Conservation (phyloP, 2,113 vertebrate species). For the Ammodytes dubius region DNA sequence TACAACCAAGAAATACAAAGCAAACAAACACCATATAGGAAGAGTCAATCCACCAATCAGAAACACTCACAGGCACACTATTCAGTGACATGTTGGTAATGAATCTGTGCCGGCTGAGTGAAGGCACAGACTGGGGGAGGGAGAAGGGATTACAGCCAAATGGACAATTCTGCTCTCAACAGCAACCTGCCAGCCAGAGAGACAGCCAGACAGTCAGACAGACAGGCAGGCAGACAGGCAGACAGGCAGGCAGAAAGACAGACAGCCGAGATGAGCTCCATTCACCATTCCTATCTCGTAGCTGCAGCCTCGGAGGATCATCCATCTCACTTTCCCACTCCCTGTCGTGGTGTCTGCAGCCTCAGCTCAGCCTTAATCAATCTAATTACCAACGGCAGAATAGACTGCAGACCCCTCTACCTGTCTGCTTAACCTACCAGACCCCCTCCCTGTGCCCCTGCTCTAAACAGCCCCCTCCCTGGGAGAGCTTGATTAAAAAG, state of each 20-base stretch:
- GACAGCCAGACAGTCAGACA: slow-evolving; percentile 26
- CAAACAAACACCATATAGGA: slow-evolving; percentile 14
- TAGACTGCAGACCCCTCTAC: slow-evolving; percentile 58
- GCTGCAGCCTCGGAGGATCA: slow-evolving; percentile 68
- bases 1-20: neutral
- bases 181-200: slow-evolving; percentile 22
- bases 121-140: slow-evolving; percentile 2
- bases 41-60: slow-evolving; percentile 13
- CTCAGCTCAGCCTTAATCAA: slow-evolving; percentile 71
- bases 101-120: slow-evolving; percentile 5
- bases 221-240: neutral
- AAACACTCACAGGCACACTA: neutral
- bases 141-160: slow-evolving; percentile 36
- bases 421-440: slow-evolving; percentile 49
- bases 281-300: slow-evolving; percentile 77
- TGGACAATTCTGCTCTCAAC: slow-evolving; percentile 41
- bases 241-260: neutral
- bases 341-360: slow-evolving; percentile 59
- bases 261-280: slow-evolving; percentile 54
- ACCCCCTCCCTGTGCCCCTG: neutral
- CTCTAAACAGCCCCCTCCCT: neutral
- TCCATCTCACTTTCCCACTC: slow-evolving; percentile 77
- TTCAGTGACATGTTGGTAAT: slow-evolving; percentile 15
- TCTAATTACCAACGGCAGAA: slow-evolving; percentile 69
- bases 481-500: slow-evolving; percentile 5